phyloP scores from a whole-genome alignment of 2,888 invertebrate species.

The Oscheius sp. region DNA sequence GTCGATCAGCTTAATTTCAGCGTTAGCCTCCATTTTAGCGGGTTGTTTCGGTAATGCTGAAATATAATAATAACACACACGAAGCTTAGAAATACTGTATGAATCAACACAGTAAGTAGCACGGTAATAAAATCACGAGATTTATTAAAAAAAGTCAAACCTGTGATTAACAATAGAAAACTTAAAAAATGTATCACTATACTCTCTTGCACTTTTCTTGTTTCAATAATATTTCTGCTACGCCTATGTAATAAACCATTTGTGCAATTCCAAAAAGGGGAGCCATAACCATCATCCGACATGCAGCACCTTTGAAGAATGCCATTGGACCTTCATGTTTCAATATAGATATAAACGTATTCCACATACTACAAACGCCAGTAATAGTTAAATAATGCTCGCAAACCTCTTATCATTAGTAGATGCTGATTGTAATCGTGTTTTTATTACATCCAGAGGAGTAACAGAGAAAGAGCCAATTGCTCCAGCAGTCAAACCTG shows the following conservation, averaged over 20 bases:
- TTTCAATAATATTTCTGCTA: slow-evolving; percentile 74
- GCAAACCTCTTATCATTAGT: slow-evolving; percentile 53
- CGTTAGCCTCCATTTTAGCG: too few species aligned
- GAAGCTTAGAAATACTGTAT: too few species aligned
- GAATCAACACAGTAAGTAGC: too few species aligned
- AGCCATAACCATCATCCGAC: slow-evolving; percentile 96
- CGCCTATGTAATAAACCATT: slow-evolving; percentile 92
- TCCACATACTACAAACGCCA: slow-evolving; percentile 28
- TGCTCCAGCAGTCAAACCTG: slow-evolving; percentile 83
- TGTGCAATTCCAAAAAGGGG: slow-evolving; percentile 98
- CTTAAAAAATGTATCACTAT: too few species aligned
- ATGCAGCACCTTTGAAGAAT: slow-evolving; percentile 96
- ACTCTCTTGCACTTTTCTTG: too few species aligned
- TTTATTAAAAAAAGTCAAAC: background rate
- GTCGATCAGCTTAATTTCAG: slow-evolving; percentile 21
- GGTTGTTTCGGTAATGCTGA: too few species aligned
- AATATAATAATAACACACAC: too few species aligned
- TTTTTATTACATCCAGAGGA: slow-evolving; percentile 97
- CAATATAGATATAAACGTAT: slow-evolving; percentile 75
- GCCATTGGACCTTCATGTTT: slow-evolving; percentile 88
- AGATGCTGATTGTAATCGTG: slow-evolving; percentile 86
- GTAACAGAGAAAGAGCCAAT: slow-evolving; percentile 87
- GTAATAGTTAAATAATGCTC: background rate
- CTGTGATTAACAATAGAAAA: slow-evolving; percentile 34
- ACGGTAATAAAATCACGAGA: background rate